Evolutionary conservation across 2,113 vertebrate genomes (phyloP).

Genomic region (Pomatorhinus ruficollis): DNA sequence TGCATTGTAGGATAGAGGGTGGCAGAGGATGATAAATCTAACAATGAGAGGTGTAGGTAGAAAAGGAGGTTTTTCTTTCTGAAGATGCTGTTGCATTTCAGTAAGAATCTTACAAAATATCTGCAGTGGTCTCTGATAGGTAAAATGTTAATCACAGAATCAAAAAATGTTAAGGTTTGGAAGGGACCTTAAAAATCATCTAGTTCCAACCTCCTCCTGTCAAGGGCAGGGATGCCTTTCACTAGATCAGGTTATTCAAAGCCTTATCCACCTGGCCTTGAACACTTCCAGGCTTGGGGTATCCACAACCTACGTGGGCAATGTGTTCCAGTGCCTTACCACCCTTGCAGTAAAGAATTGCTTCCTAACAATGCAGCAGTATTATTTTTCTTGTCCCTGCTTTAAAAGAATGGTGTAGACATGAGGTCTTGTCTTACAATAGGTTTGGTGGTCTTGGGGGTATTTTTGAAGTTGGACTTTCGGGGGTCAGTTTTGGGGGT

Average conservation of each 20-base stretch:
- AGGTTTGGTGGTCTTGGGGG: background rate
- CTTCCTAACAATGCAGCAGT: background rate
- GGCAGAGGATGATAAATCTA: background rate
- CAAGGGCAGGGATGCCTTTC: background rate
- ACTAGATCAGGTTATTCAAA: background rate
- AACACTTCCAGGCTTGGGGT: background rate
- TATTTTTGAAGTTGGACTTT: background rate
- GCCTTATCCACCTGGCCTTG: background rate
- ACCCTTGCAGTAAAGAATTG: background rate
- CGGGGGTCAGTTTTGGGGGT: fast-evolving
- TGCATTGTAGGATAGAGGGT: background rate
- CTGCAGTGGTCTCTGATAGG: background rate
- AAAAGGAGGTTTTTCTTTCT: background rate
- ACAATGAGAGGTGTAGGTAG: background rate
- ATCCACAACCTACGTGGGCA: background rate
- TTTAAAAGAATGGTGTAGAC: background rate
- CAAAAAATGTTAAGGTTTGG: background rate
- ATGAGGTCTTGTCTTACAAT: background rate
- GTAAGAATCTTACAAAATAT: background rate
- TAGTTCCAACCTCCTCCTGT: background rate
- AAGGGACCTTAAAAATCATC: background rate
- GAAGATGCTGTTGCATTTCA: background rate
- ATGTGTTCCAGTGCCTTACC: background rate
- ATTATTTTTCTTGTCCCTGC: background rate
- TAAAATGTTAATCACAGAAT: background rate